Percentiles rank a stretch among this genome's conserved stretches.
phyloP scores from a whole-genome alignment of 2,888 invertebrate species.

The Hydraecia micacea region DNA sequence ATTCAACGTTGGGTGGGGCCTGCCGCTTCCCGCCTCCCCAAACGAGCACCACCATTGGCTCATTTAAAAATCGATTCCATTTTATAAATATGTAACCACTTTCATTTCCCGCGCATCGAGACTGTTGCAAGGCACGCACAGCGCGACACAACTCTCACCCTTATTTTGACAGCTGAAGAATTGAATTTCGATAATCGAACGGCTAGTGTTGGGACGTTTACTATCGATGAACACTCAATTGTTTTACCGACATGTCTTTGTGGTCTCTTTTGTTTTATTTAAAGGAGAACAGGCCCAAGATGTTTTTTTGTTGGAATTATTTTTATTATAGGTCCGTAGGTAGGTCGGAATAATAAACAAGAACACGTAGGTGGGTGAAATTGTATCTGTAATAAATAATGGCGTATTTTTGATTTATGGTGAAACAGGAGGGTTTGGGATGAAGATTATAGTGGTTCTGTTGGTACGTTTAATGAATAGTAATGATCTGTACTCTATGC shows the following conservation, averaged over 20 bases:
- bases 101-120: slow-evolving; percentile 74
- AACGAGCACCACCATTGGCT: slow-evolving; percentile 85
- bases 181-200: slow-evolving; percentile 68
- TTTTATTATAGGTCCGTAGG: slow-evolving; percentile 71
- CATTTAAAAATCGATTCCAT: slow-evolving; percentile 90
- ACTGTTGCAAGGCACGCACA: slow-evolving; percentile 63
- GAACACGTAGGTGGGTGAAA: slow-evolving; percentile 84
- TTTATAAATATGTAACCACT: slow-evolving; percentile 90
- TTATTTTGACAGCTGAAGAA: slow-evolving; percentile 54
- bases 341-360: slow-evolving; percentile 84
- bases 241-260: slow-evolving; percentile 90
- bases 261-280: slow-evolving; percentile 89
- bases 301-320: slow-evolving; percentile 73
- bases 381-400: slow-evolving; percentile 89
- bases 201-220: slow-evolving; percentile 74
- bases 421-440: slow-evolving; percentile 68
- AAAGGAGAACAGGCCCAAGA: slow-evolving; percentile 83
- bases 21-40: slow-evolving; percentile 82
- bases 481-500: slow-evolving; percentile 61
- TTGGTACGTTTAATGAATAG: slow-evolving; percentile 63
- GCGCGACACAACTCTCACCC: slow-evolving; percentile 54
- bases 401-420: slow-evolving; percentile 87
- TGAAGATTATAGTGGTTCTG: slow-evolving; percentile 70
- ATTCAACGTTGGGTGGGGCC: slow-evolving; percentile 83
- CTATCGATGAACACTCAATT: slow-evolving; percentile 81